phyloP scores from a whole-genome alignment of 53 echinoderm and acorn worm genomes.

The Zoroaster sp. region DNA sequence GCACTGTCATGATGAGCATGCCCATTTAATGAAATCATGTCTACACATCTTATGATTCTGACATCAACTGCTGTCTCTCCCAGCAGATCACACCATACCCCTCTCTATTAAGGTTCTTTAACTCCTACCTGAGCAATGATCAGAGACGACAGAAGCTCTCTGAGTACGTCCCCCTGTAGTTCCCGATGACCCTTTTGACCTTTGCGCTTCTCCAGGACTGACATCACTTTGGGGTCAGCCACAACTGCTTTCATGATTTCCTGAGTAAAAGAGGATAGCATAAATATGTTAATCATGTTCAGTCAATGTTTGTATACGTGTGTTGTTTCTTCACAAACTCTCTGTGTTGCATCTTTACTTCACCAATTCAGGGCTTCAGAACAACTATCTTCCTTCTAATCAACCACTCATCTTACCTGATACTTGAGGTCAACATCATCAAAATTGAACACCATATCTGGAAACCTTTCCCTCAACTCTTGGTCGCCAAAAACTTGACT shows the following conservation, averaged over 20 bases:
- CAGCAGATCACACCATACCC: neutral
- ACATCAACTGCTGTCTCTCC: neutral
- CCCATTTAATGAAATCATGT: too few species aligned
- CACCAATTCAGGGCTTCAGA: neutral
- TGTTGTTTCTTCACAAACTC: too few species aligned
- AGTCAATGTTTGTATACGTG: too few species aligned
- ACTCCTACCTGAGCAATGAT: slow-evolving; percentile 64
- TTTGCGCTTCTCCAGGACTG: slow-evolving; percentile 80
- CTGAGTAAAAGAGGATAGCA: neutral
- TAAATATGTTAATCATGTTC: neutral
- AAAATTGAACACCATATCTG: slow-evolving; percentile 63
- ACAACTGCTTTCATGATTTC: slow-evolving; percentile 86
- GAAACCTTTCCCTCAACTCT: slow-evolving; percentile 44
- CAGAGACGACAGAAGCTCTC: slow-evolving; percentile 49
- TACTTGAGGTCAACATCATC: slow-evolving; percentile 74
- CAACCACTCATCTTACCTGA: slow-evolving; percentile 61
- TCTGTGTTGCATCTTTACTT: too few species aligned
- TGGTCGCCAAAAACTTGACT: slow-evolving; percentile 81
- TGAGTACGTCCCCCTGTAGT: slow-evolving; percentile 82
- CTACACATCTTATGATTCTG: too few species aligned
- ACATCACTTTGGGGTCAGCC: slow-evolving; percentile 86
- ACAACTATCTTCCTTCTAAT: neutral
- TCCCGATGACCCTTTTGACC: slow-evolving; percentile 83
- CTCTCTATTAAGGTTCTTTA: neutral
- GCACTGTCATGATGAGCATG: too few species aligned